Evolutionary conservation across 2,113 vertebrate genomes (phyloP).

Genomic region (Stegastes partitus): DNA sequence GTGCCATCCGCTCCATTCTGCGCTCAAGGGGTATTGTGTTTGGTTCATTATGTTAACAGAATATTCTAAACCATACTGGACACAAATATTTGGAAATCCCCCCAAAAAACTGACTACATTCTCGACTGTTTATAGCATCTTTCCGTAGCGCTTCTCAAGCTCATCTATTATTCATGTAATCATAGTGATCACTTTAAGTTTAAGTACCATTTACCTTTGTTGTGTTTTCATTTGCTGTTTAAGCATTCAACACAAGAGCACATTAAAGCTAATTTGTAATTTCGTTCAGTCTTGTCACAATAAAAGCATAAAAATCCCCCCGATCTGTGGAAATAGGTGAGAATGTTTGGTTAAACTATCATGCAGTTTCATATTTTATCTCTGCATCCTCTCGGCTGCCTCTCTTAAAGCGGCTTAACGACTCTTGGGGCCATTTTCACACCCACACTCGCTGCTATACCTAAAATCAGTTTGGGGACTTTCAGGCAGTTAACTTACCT

Average conservation of each 20-base stretch:
- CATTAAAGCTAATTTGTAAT: slow-evolving; percentile 49
- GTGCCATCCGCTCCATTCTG: slow-evolving; percentile 54
- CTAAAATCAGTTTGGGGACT: slow-evolving; percentile 76
- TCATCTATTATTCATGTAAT: slow-evolving; percentile 52
- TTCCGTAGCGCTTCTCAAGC: slow-evolving; percentile 30
- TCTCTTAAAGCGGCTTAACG: slow-evolving; percentile 68
- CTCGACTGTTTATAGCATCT: slow-evolving; percentile 15
- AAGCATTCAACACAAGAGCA: slow-evolving; percentile 32
- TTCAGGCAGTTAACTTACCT: slow-evolving; percentile 77
- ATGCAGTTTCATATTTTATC: slow-evolving; percentile 46
- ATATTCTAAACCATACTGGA: slow-evolving; percentile 27
- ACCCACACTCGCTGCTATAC: slow-evolving; percentile 69
- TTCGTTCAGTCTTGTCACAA: slow-evolving; percentile 19
- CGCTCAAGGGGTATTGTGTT: slow-evolving; percentile 29
- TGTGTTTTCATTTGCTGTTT: slow-evolving; percentile 33
- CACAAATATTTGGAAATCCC: slow-evolving; percentile 18
- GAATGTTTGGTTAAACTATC: slow-evolving; percentile 45
- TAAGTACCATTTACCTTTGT: slow-evolving; percentile 34
- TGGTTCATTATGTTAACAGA: slow-evolving; percentile 61
- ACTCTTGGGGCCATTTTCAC: slow-evolving; percentile 74
- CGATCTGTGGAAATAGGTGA: slow-evolving; percentile 30
- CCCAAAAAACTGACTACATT: neutral
- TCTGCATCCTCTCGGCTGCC: slow-evolving; percentile 53
- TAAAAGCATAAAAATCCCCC: slow-evolving; percentile 13
- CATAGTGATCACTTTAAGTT: slow-evolving; percentile 23